These are phyloP conservation scores for Sebastes schlegelii DNA, from an alignment of 2,113 vertebrate species.

Conservation along the genomic window DNA sequence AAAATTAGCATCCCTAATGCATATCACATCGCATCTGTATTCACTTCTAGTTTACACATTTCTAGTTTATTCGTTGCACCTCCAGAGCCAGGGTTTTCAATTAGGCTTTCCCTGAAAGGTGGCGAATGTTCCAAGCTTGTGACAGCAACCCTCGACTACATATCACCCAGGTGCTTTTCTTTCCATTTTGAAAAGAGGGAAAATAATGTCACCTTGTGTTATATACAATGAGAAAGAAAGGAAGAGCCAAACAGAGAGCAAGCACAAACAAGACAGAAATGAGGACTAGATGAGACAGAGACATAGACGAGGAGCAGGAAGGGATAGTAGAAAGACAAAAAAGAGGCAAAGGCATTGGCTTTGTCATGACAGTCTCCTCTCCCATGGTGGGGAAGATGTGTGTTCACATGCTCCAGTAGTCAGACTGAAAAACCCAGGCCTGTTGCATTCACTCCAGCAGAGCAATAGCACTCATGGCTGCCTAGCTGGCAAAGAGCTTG, in stretches of 20 bases:
- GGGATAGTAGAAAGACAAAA: constrained; percentile 48
- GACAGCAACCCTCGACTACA: constrained; percentile 57
- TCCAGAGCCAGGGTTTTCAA: constrained; percentile 54
- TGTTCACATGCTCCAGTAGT: constrained; percentile 78
- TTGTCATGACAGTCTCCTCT: constrained; percentile 75
- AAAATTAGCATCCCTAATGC: no score
- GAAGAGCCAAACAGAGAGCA: constrained; percentile 37
- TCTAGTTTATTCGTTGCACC: constrained; percentile 44
- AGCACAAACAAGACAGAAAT: constrained; percentile 63
- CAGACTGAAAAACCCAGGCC: constrained; percentile 77
- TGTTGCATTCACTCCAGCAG: constrained; percentile 79
- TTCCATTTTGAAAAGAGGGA: constrained; percentile 37
- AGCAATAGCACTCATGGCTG: constrained; percentile 70
- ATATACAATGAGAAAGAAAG: constrained; percentile 45
- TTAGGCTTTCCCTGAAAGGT: constrained; percentile 60
- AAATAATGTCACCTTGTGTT: constrained; percentile 72
- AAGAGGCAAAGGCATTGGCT: constrained; percentile 58
- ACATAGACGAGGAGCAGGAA: constrained; percentile 56
- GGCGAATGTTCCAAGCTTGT: constrained; percentile 49
- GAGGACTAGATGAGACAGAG: constrained; percentile 58
- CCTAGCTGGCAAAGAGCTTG: constrained; percentile 78
- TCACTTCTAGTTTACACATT: constrained; percentile 25
- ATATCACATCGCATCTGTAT: constrained; percentile 2
- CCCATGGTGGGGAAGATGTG: constrained; percentile 66
- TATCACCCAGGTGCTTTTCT: constrained; percentile 51